phyloP scores from a whole-genome alignment of 2,113 vertebrate genomes.

The Protobothrops mucrosquamatus region DNA sequence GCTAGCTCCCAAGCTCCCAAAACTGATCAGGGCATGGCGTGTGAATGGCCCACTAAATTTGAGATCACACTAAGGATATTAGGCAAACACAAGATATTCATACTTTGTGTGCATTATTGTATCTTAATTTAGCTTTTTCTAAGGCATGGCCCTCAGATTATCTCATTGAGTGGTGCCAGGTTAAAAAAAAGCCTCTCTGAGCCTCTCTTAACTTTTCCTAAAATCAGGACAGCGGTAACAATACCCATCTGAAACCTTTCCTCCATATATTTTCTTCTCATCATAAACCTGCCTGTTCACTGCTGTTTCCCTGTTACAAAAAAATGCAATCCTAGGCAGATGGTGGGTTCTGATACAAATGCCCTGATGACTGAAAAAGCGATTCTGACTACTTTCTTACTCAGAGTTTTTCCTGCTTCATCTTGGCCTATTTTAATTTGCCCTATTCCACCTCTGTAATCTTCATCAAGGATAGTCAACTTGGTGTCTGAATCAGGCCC shows the following conservation, averaged over 20 bases:
- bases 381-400: conserved; percentile 46
- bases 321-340: conserved; percentile 46
- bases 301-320: neutral
- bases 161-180: neutral
- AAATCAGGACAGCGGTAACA: neutral
- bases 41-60: neutral
- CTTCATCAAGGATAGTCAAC: conserved; percentile 14
- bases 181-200: neutral
- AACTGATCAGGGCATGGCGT: neutral
- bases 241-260: neutral
- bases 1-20: neutral
- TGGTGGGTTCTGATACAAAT: conserved; percentile 34
- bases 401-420: conserved; percentile 26
- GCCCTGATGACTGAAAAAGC: conserved; percentile 39
- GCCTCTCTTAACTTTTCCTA: neutral
- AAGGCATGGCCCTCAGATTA: neutral
- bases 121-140: neutral
- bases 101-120: neutral
- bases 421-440: conserved; percentile 38
- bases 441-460: conserved; percentile 18
- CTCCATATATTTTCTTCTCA: neutral
- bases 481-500: neutral
- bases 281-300: neutral
- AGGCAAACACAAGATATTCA: neutral
- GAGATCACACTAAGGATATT: neutral